Evolutionary conservation across 2,797 vertebrate species (phyloP).

Genomic region (Acestrorhynchus altus): DNA sequence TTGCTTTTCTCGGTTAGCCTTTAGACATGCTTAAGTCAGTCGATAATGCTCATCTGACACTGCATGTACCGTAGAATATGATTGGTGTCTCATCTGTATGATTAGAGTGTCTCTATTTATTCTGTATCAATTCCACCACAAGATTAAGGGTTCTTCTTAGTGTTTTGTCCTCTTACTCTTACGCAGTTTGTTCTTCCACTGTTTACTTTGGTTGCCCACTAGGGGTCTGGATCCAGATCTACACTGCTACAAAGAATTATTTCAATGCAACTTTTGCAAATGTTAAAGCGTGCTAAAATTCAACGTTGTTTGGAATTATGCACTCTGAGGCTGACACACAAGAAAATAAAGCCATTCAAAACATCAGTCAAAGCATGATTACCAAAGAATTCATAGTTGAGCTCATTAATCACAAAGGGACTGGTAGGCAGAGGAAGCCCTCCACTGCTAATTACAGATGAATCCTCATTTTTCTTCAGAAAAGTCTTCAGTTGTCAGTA

Average conservation of each 20-base stretch:
- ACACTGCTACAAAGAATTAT: no score
- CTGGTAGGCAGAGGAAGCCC: no score
- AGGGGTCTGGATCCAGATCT: neutral
- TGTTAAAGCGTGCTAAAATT: no score
- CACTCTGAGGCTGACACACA: no score
- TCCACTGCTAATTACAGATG: no score
- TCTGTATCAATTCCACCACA: neutral
- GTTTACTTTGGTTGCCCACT: neutral
- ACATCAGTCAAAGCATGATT: no score
- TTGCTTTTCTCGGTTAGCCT: neutral
- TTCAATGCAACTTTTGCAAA: neutral
- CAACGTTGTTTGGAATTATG: no score
- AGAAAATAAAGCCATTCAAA: no score
- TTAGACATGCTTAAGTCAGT: neutral
- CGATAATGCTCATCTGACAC: neutral
- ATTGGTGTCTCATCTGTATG: neutral
- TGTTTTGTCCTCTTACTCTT: neutral
- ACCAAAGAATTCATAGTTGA: no score
- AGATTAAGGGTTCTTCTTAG: neutral
- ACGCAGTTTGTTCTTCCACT: neutral
- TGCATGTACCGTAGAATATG: slow-evolving; percentile 3
- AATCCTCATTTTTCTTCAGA: no score
- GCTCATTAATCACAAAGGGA: no score
- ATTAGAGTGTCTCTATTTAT: neutral
- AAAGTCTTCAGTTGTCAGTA: no score